Base-by-base conservation (phyloP, 1,140 invertebrate genomes). In the Camponotus vicinus region DNA sequence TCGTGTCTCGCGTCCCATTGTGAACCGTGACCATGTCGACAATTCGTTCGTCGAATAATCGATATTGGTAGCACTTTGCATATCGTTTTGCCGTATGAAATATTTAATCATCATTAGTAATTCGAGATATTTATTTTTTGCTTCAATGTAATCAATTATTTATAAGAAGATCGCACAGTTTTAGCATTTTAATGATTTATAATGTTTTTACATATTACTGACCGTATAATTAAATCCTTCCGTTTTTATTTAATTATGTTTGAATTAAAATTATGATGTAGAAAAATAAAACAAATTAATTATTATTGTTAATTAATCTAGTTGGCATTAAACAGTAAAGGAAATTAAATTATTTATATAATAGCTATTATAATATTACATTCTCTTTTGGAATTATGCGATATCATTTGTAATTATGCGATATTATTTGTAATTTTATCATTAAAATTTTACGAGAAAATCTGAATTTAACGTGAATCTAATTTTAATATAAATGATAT, bases 341-440 rank as follows among this genome's bases (percentile, higher is more conserved):
- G 2, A 52, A 71, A 71, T 73, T 1, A 57, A 73, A 73, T 73
- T 37, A 57, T 73, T 59, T 76, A n/a, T 76, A n/a, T 0, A 59
- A 57, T 52, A 18, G 6, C 1, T 18, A 18, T 52, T 52, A 27
- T 27, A 18, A 52, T 18, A 52, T 52, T 52, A 52, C 15, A 52
- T 52, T 52, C 13, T 49, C 4, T 49, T 52, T 52, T 52, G 1
- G 1, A 18, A 52, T 52, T 52, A 15, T 52, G 15, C 0, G 1
- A 52, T 52, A 52, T 52, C 13, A 18, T 15, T 18, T 52, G 13
- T 49, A 13, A 49, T 4, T 49, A 27, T 27, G 27, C 27, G 27
- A 27, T 27, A 27, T 27, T 27, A 15, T 11, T 15, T 49, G 42
- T 52, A 18, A 52, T 4, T 52, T 6, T 52, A 52, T 5, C 13